Evolutionary conservation across 2,113 vertebrate species (phyloP).

Genomic region (Scolopax mira): DNA sequence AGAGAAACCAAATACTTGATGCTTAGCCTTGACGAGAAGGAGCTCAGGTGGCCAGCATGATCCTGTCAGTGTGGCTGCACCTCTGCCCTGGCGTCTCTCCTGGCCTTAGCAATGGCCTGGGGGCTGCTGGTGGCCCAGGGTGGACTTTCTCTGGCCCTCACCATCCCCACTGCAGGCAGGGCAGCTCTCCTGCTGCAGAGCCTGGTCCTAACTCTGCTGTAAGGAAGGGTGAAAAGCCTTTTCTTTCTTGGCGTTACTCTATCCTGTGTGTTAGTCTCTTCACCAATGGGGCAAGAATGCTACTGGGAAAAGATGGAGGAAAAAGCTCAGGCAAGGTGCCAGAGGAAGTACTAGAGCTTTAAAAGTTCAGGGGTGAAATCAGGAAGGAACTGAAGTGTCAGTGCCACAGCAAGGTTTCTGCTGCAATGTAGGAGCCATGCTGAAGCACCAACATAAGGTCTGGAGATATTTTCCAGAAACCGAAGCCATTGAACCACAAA

Average conservation of each 20-base stretch:
- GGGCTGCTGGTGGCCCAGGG: background rate
- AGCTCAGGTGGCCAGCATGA: background rate
- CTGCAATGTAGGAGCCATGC: background rate
- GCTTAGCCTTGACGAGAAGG: background rate
- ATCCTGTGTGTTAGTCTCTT: background rate
- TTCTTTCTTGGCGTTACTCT: background rate
- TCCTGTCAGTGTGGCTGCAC: rapidly evolving
- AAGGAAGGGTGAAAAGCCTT: background rate
- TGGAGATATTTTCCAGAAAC: background rate
- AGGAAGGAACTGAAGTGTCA: background rate
- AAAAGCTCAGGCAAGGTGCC: background rate
- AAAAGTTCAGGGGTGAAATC: background rate
- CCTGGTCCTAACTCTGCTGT: rapidly evolving
- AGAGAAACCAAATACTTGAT: background rate
- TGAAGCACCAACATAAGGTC: background rate
- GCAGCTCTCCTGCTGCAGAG: background rate
- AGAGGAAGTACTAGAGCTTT: background rate
- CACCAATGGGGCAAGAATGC: background rate
- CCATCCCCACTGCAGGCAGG: background rate
- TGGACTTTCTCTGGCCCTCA: background rate
- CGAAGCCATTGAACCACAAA: background rate
- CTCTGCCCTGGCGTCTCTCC: background rate
- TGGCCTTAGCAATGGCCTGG: background rate
- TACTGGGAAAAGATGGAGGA: background rate
- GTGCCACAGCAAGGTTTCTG: background rate